These are phyloP conservation scores for Hippasteria phrygiana DNA, from an alignment of 53 echinoderm and acorn worm genomes.

Conservation along the genomic window DNA sequence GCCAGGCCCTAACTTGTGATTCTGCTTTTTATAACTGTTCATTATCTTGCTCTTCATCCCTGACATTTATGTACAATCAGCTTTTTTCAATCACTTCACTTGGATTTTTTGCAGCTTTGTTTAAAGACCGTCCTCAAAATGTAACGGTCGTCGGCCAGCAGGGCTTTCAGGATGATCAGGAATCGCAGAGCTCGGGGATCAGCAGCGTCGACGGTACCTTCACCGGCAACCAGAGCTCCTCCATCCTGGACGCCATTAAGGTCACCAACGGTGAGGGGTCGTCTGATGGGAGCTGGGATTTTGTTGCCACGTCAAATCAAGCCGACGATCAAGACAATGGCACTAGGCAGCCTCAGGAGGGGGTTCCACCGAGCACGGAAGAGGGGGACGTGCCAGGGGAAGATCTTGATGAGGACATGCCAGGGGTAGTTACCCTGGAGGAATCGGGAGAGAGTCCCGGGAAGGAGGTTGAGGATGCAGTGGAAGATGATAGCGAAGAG, in stretches of 20 bases:
- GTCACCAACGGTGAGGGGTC: slow-evolving; percentile 4
- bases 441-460: no score
- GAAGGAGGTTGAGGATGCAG: no score
- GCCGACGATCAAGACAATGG: neutral
- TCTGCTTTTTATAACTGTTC: no score
- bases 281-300: slow-evolving; percentile 23
- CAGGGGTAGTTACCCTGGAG: neutral
- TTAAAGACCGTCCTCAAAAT: slow-evolving; percentile 52
- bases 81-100: neutral
- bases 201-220: slow-evolving; percentile 31
- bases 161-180: slow-evolving; percentile 17
- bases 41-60: no score
- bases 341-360: neutral
- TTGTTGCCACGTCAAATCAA: neutral
- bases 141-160: slow-evolving; percentile 32
- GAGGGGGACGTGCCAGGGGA: neutral
- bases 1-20: no score
- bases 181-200: slow-evolving; percentile 58
- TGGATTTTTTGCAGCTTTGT: slow-evolving; percentile 28
- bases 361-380: neutral
- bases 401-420: neutral
- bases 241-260: slow-evolving; percentile 5
- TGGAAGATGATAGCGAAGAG: neutral
- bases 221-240: slow-evolving; percentile 12
- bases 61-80: no score